Conservation (phyloP, 2,113 vertebrate genomes). For the Ancistrus triradiatus region DNA sequence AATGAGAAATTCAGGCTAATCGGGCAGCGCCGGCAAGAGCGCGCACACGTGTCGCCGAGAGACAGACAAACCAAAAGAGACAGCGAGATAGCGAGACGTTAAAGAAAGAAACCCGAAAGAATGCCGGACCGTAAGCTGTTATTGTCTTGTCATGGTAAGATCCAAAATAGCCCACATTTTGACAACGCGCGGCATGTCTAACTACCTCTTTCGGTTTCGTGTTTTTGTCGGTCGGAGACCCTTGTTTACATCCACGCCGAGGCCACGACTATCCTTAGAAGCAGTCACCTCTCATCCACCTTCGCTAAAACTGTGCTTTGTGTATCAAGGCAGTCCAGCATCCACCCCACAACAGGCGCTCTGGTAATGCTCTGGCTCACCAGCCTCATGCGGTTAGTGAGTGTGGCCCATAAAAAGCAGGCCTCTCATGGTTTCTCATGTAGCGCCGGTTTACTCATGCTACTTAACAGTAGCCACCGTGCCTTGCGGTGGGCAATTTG, state of each 20-base stretch:
- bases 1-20: constrained; percentile 69
- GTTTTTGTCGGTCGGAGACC: neutral
- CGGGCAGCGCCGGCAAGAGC: constrained; percentile 41
- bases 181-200: neutral
- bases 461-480: constrained; percentile 54
- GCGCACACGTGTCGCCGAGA: constrained; percentile 24
- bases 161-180: neutral
- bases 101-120: too few relatives aligned
- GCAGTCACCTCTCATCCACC: neutral
- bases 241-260: neutral
- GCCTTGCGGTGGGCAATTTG: constrained; percentile 60
- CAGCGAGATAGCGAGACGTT: constrained; percentile 36
- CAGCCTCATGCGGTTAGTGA: constrained; percentile 22
- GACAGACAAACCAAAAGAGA: neutral
- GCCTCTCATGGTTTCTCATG: constrained; percentile 31
- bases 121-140: too few relatives aligned
- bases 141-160: neutral
- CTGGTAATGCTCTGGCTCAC: constrained; percentile 38
- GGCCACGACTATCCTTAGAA: neutral
- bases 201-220: constrained; percentile 1
- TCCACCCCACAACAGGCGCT: constrained; percentile 44
- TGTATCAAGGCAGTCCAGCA: too few relatives aligned
- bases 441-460: constrained; percentile 43
- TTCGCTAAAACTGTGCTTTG: too few relatives aligned
- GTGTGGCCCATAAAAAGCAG: constrained; percentile 49